phyloP scores from a whole-genome alignment of 2,113 vertebrate species.

The Apodemus sylvaticus region DNA sequence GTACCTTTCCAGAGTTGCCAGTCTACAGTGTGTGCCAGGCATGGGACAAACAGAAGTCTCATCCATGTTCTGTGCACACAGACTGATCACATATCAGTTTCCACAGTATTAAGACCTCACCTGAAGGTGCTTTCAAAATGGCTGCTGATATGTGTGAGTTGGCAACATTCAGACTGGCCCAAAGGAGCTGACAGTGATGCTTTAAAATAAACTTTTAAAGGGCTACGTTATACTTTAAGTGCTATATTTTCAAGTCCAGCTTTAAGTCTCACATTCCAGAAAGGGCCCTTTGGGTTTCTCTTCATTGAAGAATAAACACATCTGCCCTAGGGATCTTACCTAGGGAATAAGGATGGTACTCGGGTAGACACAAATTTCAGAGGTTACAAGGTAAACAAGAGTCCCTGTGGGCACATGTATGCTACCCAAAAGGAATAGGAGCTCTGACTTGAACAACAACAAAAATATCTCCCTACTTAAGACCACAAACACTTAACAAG shows the following conservation, averaged over 20 bases:
- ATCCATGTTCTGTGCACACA: rapidly evolving
- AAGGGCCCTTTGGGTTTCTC: neutral
- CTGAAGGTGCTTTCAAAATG: neutral
- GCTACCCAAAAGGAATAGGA: neutral
- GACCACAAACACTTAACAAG: neutral
- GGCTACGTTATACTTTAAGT: neutral
- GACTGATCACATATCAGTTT: neutral
- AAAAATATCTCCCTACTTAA: neutral
- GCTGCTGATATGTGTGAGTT: neutral
- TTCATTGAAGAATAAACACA: constrained; percentile 10
- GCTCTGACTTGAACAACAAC: neutral
- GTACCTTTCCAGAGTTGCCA: neutral
- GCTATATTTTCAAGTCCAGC: constrained; percentile 1
- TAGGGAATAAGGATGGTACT: neutral
- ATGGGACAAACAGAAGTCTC: neutral
- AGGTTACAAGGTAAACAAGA: neutral
- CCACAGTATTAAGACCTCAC: neutral
- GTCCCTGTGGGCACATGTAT: rapidly evolving
- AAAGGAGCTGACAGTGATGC: neutral
- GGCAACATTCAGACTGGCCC: neutral
- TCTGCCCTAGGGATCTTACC: neutral
- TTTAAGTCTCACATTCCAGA: neutral
- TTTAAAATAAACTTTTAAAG: neutral
- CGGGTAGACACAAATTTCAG: neutral
- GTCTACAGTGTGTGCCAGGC: neutral